Conservation (phyloP, 1,140 invertebrate species). For the Tetramorium alpestre region DNA sequence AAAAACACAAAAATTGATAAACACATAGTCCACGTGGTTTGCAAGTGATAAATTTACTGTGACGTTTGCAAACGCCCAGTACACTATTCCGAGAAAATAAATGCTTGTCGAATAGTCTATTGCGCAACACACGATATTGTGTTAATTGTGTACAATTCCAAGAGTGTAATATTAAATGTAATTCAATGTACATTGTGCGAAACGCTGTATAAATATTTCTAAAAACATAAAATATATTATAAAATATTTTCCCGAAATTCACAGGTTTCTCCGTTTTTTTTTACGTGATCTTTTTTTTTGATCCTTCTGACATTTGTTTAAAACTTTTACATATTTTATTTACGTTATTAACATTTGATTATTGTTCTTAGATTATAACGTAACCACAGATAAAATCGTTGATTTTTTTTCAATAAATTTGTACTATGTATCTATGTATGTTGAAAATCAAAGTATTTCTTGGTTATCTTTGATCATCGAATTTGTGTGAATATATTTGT, state of each 20-base stretch:
- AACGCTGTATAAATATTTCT: slow-evolving; percentile 84
- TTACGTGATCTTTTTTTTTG: not conserved
- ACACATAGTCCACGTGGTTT: slow-evolving; percentile 55
- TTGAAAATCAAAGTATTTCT: not conserved
- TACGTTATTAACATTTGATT: not conserved
- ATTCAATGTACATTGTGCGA: slow-evolving; percentile 82
- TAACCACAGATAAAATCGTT: not conserved
- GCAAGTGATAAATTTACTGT: slow-evolving; percentile 65
- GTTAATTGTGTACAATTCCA: slow-evolving; percentile 80
- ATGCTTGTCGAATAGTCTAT: slow-evolving; percentile 73
- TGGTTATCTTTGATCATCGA: not conserved
- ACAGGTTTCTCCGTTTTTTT: slow-evolving; percentile 5
- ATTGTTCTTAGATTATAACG: not conserved
- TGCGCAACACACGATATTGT: slow-evolving; percentile 76
- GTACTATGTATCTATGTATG: not conserved
- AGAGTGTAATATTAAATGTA: slow-evolving; percentile 82
- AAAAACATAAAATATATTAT: slow-evolving; percentile 82
- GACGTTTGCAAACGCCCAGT: slow-evolving; percentile 62
- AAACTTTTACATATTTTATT: not conserved
- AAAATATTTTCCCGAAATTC: slow-evolving; percentile 59
- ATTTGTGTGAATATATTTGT: not conserved
- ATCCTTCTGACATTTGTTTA: not conserved
- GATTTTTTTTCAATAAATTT: not conserved
- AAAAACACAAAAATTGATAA: slow-evolving; percentile 54
- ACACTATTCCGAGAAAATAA: slow-evolving; percentile 72